Evolutionary conservation across 2,113 vertebrate genomes (phyloP).

Genomic region (Odocoileus hemionus): DNA sequence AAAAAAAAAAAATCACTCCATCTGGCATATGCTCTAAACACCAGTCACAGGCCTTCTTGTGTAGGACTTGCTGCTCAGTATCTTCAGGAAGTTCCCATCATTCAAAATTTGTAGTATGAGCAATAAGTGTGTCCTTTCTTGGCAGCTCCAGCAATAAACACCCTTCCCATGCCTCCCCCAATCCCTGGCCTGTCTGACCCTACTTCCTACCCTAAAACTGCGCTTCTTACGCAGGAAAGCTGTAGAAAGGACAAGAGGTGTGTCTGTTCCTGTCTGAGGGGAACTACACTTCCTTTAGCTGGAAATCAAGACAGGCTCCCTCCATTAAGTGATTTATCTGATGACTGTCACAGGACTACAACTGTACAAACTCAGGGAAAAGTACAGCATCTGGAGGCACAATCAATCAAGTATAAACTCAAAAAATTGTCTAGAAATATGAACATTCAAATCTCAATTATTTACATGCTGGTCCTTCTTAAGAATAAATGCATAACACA

Average conservation of each 20-base stretch:
- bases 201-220: slow-evolving; percentile 22
- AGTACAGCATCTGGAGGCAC: not conserved
- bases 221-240: not conserved
- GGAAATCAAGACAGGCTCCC: not conserved
- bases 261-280: slow-evolving; percentile 10
- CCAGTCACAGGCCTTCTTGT: not conserved
- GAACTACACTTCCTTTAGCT: slow-evolving; percentile 1
- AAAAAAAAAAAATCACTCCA: not conserved
- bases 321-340: not conserved
- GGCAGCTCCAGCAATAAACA: not conserved
- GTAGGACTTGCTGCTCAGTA: not conserved
- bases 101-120: not conserved
- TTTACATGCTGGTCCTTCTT: not conserved
- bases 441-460: not conserved
- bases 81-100: not conserved
- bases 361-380: not conserved
- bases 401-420: not conserved
- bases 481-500: not conserved
- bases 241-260: slow-evolving; percentile 31
- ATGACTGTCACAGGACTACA: not conserved
- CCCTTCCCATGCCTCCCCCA: not conserved
- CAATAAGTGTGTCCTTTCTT: not conserved
- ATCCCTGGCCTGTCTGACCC: not conserved
- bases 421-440: not conserved
- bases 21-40: not conserved